Base-by-base conservation (phyloP, 2,888 invertebrate genomes). In the Muschampia plurimacula region DNA sequence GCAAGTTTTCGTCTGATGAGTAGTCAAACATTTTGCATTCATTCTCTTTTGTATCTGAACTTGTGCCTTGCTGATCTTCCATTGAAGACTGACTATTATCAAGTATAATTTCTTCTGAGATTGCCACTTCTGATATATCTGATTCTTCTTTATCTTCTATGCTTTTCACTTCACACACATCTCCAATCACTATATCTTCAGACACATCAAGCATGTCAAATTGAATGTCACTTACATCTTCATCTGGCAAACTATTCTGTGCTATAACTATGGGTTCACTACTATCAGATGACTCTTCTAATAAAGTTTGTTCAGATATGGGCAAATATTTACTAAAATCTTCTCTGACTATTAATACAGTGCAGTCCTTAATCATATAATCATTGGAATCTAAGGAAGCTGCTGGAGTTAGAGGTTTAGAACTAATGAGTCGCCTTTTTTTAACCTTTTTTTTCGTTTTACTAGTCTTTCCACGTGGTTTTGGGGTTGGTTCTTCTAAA, bases 121-220 rank as follows among this genome's bases (percentile, higher is more conserved):
- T 79, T 2, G 81, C 70, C 32, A 49, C 32, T 13, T 46, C 52
- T 39, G 44, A 7, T 28, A 79, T 81, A 46, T 82, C 87, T 39
- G 78, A 77, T 2, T 76, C 71, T 67, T 83, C 85, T 76, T 89
- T 91, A 62, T 88, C 87, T 68, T 82, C 86, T 41, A 75, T 62
- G 36, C 73, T 79, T 75, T 92, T 92, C 0, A 86, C 78, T 71
- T 92, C 92, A 80, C 85, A 88, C 71, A 78, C 86, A 52, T 90
- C 90, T 0, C 89, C 93, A 74, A 94, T 91, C 0, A 91, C 86
- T 71, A 94, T 93, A 74, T 93, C 93, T 78, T 93, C 94, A 0
- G 93, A 94, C 0, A 93, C 93, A 81, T 93, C 93, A 72, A 94
- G 82, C 93, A 93, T 93, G 74, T 93, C 93, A 78, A 94, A 88